Base-by-base conservation (phyloP, 2,797 vertebrate species). In the Poeciliopsis paucimaculata region DNA sequence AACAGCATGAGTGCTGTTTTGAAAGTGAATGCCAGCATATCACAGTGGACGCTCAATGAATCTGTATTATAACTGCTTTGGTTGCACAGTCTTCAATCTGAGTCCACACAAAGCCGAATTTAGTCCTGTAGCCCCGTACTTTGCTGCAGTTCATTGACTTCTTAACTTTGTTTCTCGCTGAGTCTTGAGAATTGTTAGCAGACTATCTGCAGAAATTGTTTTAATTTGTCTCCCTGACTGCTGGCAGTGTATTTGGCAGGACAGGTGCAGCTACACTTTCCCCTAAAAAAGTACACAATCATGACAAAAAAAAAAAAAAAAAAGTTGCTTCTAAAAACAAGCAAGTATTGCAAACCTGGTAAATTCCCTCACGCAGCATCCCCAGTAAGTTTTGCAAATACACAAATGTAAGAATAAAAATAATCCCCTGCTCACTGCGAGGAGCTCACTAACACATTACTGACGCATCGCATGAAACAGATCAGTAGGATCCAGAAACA, bases 181-280 rank as follows among this genome's bases (percentile, higher is more conserved):
- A 71, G 68, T 45, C 41, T 43, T 43, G 41, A 70, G 10, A 70
- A 70, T 43, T n/a, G 66, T 68, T 41, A 26, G 66, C 41, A 28
- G 43, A 28, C 41, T n/a, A n/a, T 28, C 7, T 45, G 26, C 68
- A 71, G 43, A 46, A 46, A 15, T 28, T 45, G 6, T 46, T 71
- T 71, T 45, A 71, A 45, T 71, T 45, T 46, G 13, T 28, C 43
- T 28, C 43, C 68, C 68, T 28, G 13, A 71, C 41, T 71, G 68
- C 23, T 46, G 41, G 68, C 39, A 45, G 41, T 71, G 41, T n/a
- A 16, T 71, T 16, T 71, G 26, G 12, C 26, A 28, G 68, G 68
- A 71, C 43, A 71, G 43, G 43, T 28, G 68, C 68, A 46, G n/a
- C 43, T 28, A 71, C 43, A 71, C 68, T 71, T 71, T 71, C 28